Evolutionary conservation across 1,140 invertebrate genomes (phyloP).

Genomic region (Pogonognathellus flavescens): DNA sequence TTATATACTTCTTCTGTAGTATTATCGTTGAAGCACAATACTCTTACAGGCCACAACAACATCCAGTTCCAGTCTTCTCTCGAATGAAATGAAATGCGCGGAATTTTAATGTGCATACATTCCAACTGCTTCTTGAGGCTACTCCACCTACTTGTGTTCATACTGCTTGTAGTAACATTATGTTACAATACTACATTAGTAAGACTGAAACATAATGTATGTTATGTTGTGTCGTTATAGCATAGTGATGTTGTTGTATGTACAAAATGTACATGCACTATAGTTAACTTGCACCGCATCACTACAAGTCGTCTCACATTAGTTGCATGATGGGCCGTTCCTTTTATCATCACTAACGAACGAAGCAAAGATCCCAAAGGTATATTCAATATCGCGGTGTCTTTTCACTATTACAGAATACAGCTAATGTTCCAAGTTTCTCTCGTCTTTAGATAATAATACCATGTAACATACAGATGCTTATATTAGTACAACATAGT

Average conservation of each 20-base stretch:
- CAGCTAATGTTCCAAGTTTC: too few species aligned
- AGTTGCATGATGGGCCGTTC: slow-evolving; percentile 42
- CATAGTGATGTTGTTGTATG: slow-evolving; percentile 24
- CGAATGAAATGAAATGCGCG: slow-evolving; percentile 57
- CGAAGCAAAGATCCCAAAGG: slow-evolving; percentile 35
- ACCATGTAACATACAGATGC: background rate
- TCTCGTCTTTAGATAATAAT: too few species aligned
- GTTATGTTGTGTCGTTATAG: slow-evolving; percentile 46
- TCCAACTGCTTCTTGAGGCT: slow-evolving; percentile 52
- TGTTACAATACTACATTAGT: background rate
- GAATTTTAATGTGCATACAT: slow-evolving; percentile 61
- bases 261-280: background rate
- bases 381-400: slow-evolving; percentile 43
- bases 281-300: slow-evolving; percentile 2
- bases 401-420: slow-evolving; percentile 5
- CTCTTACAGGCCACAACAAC: background rate
- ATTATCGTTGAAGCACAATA: too few species aligned
- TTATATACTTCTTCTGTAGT: too few species aligned
- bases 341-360: slow-evolving; percentile 49
- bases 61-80: slow-evolving; percentile 42
- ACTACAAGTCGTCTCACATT: slow-evolving; percentile 38
- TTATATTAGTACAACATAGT: background rate
- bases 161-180: slow-evolving; percentile 4
- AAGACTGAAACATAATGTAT: background rate
- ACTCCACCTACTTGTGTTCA: slow-evolving; percentile 46